phyloP scores from a whole-genome alignment of 1,140 invertebrate species.

The Drosophila pandora region DNA sequence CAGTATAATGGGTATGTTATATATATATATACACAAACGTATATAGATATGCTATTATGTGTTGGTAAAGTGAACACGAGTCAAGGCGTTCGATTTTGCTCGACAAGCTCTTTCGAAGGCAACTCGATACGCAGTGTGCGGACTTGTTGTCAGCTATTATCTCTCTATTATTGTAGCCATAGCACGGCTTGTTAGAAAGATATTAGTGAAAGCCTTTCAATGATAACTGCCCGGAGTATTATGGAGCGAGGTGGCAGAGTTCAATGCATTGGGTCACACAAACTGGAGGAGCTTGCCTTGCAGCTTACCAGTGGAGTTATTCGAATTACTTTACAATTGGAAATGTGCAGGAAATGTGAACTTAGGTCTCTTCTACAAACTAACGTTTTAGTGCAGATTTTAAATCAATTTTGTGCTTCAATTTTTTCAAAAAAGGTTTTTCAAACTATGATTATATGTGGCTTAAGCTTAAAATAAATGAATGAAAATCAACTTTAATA shows the following conservation, averaged over 20 bases:
- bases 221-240: constrained; percentile 58
- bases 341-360: background rate
- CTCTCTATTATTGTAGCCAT: constrained; percentile 28
- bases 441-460: too few relatives aligned
- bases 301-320: constrained; percentile 30
- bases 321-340: background rate
- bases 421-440: background rate
- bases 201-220: constrained; percentile 71
- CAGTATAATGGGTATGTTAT: background rate
- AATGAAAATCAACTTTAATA: too few relatives aligned
- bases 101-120: constrained; percentile 68
- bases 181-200: constrained; percentile 35
- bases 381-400: background rate
- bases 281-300: constrained; percentile 10
- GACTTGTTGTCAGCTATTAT: constrained; percentile 46
- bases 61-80: constrained; percentile 70
- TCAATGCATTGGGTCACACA: constrained; percentile 57
- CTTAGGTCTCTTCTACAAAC: background rate
- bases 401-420: background rate
- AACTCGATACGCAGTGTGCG: constrained; percentile 64
- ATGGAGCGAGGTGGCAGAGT: constrained; percentile 58
- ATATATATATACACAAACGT: constrained; percentile 2
- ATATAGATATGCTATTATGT: constrained; percentile 44
- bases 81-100: constrained; percentile 70
- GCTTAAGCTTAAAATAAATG: too few relatives aligned